phyloP scores from a whole-genome alignment of 2,888 invertebrate genomes.

The Philhelius pedissequus region DNA sequence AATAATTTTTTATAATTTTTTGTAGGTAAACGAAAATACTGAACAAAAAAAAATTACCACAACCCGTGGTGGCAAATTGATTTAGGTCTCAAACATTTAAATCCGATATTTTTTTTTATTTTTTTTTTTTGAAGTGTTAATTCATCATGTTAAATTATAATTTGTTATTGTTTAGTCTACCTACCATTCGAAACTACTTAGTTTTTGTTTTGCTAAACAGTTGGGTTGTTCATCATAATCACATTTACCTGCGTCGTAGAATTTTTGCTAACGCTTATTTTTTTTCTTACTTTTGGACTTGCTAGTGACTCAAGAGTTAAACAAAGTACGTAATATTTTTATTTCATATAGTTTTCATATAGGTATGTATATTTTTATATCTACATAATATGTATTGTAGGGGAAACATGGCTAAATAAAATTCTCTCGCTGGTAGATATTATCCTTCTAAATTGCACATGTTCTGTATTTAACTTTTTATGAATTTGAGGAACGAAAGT shows the following conservation, averaged over 20 bases:
- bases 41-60: neutral
- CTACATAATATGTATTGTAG: no score
- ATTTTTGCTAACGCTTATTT: neutral
- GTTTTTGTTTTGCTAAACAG: neutral
- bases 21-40: neutral
- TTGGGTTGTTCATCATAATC: neutral
- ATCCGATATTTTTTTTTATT: neutral
- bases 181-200: neutral
- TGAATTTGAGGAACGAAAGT: no score
- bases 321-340: neutral
- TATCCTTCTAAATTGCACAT: no score
- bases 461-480: no score
- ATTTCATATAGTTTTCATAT: neutral
- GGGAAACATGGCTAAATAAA: no score
- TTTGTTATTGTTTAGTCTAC: neutral
- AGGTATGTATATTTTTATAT: no score
- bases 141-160: neutral
- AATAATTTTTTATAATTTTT: neutral
- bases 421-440: no score
- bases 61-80: neutral
- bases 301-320: neutral
- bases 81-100: neutral
- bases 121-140: neutral
- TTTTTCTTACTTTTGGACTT: neutral
- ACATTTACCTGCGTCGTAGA: neutral